Evolutionary conservation across 2,888 invertebrate species (phyloP), one percentile per base, ranked within the genome.

Genomic region (Gymnocheta viridis): DNA sequence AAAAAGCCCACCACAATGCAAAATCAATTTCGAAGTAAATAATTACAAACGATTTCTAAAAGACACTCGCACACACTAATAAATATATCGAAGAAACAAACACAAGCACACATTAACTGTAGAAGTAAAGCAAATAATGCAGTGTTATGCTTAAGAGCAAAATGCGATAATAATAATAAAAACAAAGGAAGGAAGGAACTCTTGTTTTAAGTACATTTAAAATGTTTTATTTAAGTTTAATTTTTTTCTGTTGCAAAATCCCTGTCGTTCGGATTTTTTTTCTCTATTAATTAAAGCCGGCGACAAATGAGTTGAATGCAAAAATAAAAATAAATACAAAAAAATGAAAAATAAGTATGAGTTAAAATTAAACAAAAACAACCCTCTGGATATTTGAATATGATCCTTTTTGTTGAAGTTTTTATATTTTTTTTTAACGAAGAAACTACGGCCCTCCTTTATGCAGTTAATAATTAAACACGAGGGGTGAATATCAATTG

Each of bases 1-100:
- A 44, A 76, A 32, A n/a, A n/a, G n/a, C n/a, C n/a, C n/a, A 41
- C 67, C 69, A 74, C 74, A 79, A 79, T 74, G 79, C 82, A 79
- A 73, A 74, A 79, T 82, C 69, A 79, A 74, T 82, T 82, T 82
- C 78, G 54, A 73, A 82, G 67, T 82, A 66, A 82, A 62, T 82
- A 66, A 49, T 29, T 19, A 10, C 10, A 62, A 35, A 19, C 2
- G 14, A 12, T 66, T 41, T 29, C 19, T 27, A 49, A 73, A 60
- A 6, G 9, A 4, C 35, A 73, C 35, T 49, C 27, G 38, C n/a
- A 22, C 9, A 17, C 14, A 73, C n/a, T 24, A 49, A 10, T 10
- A 38, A 0, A 32, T 32, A 38, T n/a, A 4, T 7, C 2, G 4
- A 38, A 10, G n/a, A 14, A 19, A 27, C 27, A 6, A 17, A 51